Evolutionary conservation across 2,888 invertebrate species (phyloP).

Genomic region (Cryptocephalus moraei): DNA sequence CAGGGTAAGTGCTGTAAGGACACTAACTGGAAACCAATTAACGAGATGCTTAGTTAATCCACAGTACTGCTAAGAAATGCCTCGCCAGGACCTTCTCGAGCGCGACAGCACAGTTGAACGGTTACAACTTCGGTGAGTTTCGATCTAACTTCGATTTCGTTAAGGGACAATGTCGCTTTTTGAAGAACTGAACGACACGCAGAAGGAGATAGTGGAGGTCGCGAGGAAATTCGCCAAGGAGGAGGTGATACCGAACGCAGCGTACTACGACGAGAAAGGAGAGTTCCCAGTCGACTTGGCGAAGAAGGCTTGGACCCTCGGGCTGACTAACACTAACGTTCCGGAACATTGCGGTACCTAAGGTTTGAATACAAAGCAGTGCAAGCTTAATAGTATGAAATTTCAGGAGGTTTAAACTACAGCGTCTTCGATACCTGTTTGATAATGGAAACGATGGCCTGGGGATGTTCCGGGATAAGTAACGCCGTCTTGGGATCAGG

Average conservation of each 20-base stretch:
- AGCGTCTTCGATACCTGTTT: conserved; percentile 68
- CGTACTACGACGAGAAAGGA: conserved; percentile 78
- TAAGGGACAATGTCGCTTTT: neutral
- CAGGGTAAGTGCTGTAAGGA: no score
- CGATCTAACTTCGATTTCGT: no score
- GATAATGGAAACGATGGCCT: conserved; percentile 80
- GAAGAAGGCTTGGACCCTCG: conserved; percentile 83
- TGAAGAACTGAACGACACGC: conserved; percentile 54
- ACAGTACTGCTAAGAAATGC: no score
- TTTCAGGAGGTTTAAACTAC: conserved; percentile 66
- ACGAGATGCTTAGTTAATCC: no score
- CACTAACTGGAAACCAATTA: no score
- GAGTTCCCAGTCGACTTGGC: conserved; percentile 90
- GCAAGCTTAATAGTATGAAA: neutral
- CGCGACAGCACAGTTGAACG: no score
- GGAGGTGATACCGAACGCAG: conserved; percentile 83
- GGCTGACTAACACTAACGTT: conserved; percentile 77
- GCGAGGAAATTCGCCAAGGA: conserved; percentile 85
- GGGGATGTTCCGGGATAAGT: conserved; percentile 85
- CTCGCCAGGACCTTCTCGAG: no score
- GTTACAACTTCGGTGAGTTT: no score
- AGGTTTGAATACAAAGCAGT: neutral
- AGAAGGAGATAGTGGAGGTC: conserved; percentile 65
- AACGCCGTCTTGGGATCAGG: conserved; percentile 87
- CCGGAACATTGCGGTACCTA: conserved; percentile 42